These are phyloP conservation scores for Coilia nasus DNA, from an alignment of 2,797 vertebrate species.

Conservation along the genomic window DNA sequence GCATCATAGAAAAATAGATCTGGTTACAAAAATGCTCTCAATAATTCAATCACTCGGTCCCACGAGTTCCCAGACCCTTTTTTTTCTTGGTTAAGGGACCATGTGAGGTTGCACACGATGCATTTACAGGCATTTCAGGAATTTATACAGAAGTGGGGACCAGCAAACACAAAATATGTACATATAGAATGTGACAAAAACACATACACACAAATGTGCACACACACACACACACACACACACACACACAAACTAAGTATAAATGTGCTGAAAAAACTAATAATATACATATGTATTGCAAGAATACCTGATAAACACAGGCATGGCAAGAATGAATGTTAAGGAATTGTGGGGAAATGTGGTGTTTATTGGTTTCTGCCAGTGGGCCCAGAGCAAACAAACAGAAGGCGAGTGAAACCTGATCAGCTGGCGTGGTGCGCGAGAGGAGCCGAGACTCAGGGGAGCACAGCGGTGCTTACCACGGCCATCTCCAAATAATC, in stretches of 20 bases:
- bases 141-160: conserved; percentile 56
- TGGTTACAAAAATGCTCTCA: conserved; percentile 58
- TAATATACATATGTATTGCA: conserved; percentile 40
- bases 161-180: not conserved
- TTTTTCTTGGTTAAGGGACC: conserved; percentile 1
- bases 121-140: conserved; percentile 62
- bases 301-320: conserved; percentile 55
- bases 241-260: not conserved
- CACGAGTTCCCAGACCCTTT: conserved; percentile 34
- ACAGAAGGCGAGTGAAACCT: conserved; percentile 72
- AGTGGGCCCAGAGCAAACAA: conserved; percentile 66
- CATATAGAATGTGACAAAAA: too few relatives aligned
- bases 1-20: conserved; percentile 68
- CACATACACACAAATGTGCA: not conserved
- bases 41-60: conserved; percentile 52
- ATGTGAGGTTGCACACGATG: conserved; percentile 48
- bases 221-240: not conserved
- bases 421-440: conserved; percentile 67
- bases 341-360: conserved; percentile 61
- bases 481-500: conserved; percentile 61
- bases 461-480: conserved; percentile 59
- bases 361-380: conserved; percentile 78
- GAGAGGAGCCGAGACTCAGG: conserved; percentile 51
- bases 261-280: conserved; percentile 1
- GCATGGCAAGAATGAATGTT: conserved; percentile 52